These are phyloP conservation scores for Drosophila parvula DNA, from an alignment of 1,140 invertebrate genomes.

Conservation along the genomic window DNA sequence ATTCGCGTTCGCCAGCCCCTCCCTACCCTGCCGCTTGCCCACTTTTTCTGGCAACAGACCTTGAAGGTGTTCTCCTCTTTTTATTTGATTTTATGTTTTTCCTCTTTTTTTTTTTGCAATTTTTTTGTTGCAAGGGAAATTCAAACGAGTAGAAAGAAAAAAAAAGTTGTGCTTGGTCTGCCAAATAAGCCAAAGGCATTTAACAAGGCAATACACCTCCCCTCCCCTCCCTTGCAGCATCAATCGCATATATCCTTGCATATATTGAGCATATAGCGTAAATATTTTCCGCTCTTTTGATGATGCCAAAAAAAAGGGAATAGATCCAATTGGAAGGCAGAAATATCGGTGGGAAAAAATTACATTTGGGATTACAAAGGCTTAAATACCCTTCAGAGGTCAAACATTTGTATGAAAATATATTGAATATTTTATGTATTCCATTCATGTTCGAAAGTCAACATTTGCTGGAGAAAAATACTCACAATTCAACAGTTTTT, in stretches of 20 bases:
- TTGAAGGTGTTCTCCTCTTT: slow-evolving; percentile 61
- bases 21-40: neutral
- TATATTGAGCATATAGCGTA: slow-evolving; percentile 29
- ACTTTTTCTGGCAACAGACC: slow-evolving; percentile 44
- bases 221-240: neutral
- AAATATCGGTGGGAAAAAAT: neutral
- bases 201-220: slow-evolving; percentile 5
- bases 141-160: slow-evolving; percentile 50
- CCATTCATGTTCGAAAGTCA: too few relatives aligned
- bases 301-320: slow-evolving; percentile 25
- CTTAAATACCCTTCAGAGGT: neutral
- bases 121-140: slow-evolving; percentile 31
- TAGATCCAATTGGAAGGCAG: neutral
- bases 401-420: neutral
- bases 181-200: slow-evolving; percentile 73
- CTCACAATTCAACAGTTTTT: neutral
- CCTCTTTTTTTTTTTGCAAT: neutral
- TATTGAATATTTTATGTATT: neutral
- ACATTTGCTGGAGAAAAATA: neutral
- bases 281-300: slow-evolving; percentile 52
- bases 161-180: slow-evolving; percentile 46
- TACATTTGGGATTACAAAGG: neutral
- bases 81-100: slow-evolving; percentile 18
- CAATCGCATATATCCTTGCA: slow-evolving; percentile 44
- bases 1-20: slow-evolving; percentile 38